Evolutionary conservation across 1,140 invertebrate genomes (phyloP), one percentile per base, ranked within the genome.

Genomic region (Archegozetes longisetosus): DNA sequence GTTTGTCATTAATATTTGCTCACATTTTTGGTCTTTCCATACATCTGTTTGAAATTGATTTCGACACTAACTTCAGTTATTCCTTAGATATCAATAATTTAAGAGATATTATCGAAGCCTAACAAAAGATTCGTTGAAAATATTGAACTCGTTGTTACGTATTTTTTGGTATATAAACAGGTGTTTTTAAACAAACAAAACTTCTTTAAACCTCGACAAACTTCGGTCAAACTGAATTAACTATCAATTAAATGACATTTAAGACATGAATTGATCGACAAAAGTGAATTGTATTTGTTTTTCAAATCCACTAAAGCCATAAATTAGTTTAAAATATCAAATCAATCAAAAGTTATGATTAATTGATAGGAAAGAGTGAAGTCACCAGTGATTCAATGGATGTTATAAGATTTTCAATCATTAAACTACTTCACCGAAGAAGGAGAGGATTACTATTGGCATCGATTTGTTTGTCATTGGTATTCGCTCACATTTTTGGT

Each of bases 21-120:
- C 74, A 82, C 64, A 77, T 74, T 60, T 81, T 81, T 65, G 84
- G 84, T 59, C 69, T 78, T n/a, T 80, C 83, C 60, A 77, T 77
- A 1, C 82, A 84, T 68, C 56, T 83, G 0, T 79, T 84, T 64
- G 83, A 86, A 70, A 68, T 75, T 49, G 74, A 82, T 66, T 85
- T 80, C 66, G 72, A 80, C 60, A 72, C 72, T 3, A 71, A 79
- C 58, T 87, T 86, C 68, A 68, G 71, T 40, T 86, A 86, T 71
- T 84, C 84, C 1, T 75, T 83, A 13, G 74, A 83, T 50, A 62
- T 64, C 24, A 63, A 65, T 64, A 67, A 58, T 53, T 58, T 66
- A 49, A 53, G 51, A 46, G 62, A 62, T 64, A 62, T 67, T 25
- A 73, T 82, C 23, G 65, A 32, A 52, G 29, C 24, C n/a, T n/a